Evolutionary conservation across 2,888 invertebrate genomes (phyloP).

Genomic region (Sarcophaga caerulescens): DNA sequence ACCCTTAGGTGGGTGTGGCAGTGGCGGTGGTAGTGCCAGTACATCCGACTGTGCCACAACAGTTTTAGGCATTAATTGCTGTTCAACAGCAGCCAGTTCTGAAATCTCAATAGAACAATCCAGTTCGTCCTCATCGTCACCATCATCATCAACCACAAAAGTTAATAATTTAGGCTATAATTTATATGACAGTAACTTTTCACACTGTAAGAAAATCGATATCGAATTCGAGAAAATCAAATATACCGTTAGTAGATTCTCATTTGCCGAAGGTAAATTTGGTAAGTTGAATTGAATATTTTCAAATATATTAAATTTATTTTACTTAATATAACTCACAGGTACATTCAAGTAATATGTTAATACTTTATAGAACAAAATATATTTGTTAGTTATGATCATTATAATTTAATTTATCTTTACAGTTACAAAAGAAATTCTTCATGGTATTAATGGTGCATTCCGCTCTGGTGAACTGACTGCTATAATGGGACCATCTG

Average conservation of each 20-base stretch:
- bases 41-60: slow-evolving; percentile 63
- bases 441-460: slow-evolving; percentile 84
- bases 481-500: slow-evolving; percentile 86
- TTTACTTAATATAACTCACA: no score
- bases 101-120: slow-evolving; percentile 76
- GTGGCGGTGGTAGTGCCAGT: slow-evolving; percentile 69
- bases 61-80: slow-evolving; percentile 74
- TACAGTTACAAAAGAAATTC: slow-evolving; percentile 83
- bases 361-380: not conserved
- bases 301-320: no score
- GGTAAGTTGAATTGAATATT: slow-evolving; percentile 82
- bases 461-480: slow-evolving; percentile 84
- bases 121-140: slow-evolving; percentile 64
- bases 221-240: slow-evolving; percentile 86
- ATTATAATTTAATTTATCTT: no score
- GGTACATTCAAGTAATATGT: no score
- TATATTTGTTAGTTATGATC: not conserved
- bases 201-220: slow-evolving; percentile 84
- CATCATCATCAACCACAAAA: slow-evolving; percentile 62
- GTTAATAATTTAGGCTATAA: slow-evolving; percentile 72
- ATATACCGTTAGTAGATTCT: slow-evolving; percentile 84
- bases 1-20: slow-evolving; percentile 72
- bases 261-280: slow-evolving; percentile 82
- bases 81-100: slow-evolving; percentile 75
- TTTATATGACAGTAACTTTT: slow-evolving; percentile 72